Evolutionary conservation across 2,113 vertebrate genomes (phyloP).

Genomic region (Sylvia atricapilla): DNA sequence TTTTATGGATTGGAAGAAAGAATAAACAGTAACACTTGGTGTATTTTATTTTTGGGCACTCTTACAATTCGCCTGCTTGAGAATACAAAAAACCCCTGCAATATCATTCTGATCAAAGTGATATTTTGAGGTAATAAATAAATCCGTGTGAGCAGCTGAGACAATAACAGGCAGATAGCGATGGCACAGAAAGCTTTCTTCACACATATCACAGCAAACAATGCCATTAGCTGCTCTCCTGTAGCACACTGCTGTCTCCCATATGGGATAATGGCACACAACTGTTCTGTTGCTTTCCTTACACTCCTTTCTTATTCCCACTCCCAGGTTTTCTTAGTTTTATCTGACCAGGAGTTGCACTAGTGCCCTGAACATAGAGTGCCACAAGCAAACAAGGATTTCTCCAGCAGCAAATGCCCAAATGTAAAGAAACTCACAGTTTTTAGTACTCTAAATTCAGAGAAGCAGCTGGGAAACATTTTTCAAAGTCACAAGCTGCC

Average conservation of each 20-base stretch:
- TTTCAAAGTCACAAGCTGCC: not conserved
- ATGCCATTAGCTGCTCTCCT: not conserved
- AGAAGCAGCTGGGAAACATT: not conserved
- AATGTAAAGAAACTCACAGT: not conserved
- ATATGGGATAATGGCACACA: not conserved
- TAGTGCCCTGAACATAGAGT: not conserved
- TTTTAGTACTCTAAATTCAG: not conserved
- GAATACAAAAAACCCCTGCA: rapidly evolving
- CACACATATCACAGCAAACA: not conserved
- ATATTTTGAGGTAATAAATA: not conserved
- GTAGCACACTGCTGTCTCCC: not conserved
- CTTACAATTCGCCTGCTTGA: not conserved
- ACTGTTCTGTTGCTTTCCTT: not conserved
- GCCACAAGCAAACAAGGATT: not conserved
- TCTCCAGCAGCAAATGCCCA: not conserved
- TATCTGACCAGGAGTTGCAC: not conserved
- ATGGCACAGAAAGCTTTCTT: not conserved
- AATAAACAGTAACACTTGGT: rapidly evolving
- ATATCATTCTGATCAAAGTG: not conserved
- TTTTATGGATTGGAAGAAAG: not conserved
- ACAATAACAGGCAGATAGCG: not conserved
- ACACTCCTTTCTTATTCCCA: not conserved
- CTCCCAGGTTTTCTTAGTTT: not conserved
- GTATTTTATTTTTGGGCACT: not conserved
- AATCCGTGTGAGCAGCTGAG: not conserved